Evolutionary conservation across 2,113 vertebrate species (phyloP), one percentile per base, ranked within the genome.

Genomic region (Phrynocephalus versicolor): DNA sequence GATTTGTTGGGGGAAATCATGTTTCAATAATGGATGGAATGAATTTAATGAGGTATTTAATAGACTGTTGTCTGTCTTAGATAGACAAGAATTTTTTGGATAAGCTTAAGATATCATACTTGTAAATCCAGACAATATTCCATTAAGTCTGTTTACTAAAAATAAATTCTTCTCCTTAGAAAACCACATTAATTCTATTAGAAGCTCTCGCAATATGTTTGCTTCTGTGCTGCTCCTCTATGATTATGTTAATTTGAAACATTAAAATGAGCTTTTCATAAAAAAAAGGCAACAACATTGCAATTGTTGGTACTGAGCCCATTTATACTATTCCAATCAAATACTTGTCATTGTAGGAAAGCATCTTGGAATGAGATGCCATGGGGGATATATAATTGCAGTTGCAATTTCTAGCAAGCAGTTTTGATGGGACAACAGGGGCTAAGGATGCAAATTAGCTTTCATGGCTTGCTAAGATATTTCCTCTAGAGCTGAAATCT

Each of bases 101-200:
- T 84, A 93, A 91, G 69, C 71, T 55, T 86, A 79, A 75, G 1
- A 37, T 90, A 21, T 57, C 27, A 33, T 82, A 84, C 70, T 69
- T 90, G 73, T 91, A 88, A 69, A 72, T 91, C 67, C 81, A 65
- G 85, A 33, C 33, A 81, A 74, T 92, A 85, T 62, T 84, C 90
- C 60, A 84, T 90, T 90, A 91, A 79, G 35, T 70, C 55, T 89
- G 41, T 91, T 93, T 91, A 88, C 57, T 71, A 60, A 90, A 92
- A 94, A 88, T 71, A 86, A 9, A 15, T 87, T 85, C 90, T 90
- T 86, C 74, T 90, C 89, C 58, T 81, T 90, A 88, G 91, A 90
- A n/a, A 91, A 79, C 74, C 55, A 0, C 9, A 33, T 80, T 90
- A 82, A 60, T 0, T 0, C 73, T 84, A 1, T 88, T 88, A 87